Conservation (phyloP, 1,140 invertebrate species). For the Cotesia typhae region DNA sequence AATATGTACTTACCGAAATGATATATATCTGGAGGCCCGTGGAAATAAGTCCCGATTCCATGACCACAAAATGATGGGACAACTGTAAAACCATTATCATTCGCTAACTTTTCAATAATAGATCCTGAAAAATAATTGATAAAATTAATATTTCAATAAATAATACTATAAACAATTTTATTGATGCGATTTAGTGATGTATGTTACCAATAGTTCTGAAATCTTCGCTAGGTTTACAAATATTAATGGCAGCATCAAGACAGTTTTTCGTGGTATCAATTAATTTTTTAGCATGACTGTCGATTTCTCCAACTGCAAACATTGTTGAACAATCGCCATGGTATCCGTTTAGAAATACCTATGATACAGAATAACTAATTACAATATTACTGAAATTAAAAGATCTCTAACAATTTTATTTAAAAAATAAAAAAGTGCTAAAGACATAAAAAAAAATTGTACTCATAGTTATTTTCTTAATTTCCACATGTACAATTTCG, state of each 20-base stretch:
- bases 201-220: slow-evolving; percentile 79
- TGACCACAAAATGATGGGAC: slow-evolving; percentile 88
- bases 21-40: slow-evolving; percentile 89
- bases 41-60: slow-evolving; percentile 92
- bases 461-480: no score
- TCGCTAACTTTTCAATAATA: slow-evolving; percentile 73
- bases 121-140: slow-evolving; percentile 54
- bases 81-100: slow-evolving; percentile 72
- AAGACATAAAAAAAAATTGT: no score
- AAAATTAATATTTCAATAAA: slow-evolving; percentile 1
- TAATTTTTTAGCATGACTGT: slow-evolving; percentile 75
- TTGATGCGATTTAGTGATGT: background rate
- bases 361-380: slow-evolving; percentile 44
- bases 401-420: no score
- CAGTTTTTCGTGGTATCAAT: slow-evolving; percentile 77
- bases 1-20: slow-evolving; percentile 70
- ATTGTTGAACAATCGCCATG: slow-evolving; percentile 95
- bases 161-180: background rate
- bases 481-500: no score
- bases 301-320: slow-evolving; percentile 83
- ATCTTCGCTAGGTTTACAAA: slow-evolving; percentile 79
- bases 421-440: no score
- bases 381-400: slow-evolving; percentile 2
- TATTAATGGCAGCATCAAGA: slow-evolving; percentile 76
- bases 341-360: slow-evolving; percentile 86